Percentiles rank a stretch among this genome's conserved stretches.
phyloP scores from a whole-genome alignment of 2,113 vertebrate species.

The Hydrochoerus hydrochaeris region DNA sequence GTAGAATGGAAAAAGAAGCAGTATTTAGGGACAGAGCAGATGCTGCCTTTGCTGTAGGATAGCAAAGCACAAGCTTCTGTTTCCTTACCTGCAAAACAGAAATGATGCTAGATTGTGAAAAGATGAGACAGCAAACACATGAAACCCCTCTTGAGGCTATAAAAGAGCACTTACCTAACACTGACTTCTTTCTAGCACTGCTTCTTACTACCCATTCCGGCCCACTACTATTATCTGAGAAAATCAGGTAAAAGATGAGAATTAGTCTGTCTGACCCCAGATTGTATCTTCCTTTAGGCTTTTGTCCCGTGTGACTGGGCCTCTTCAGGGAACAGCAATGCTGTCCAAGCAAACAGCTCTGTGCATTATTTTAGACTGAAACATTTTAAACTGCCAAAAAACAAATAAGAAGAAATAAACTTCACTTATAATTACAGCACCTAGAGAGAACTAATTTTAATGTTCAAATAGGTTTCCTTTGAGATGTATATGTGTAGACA shows the following conservation, averaged over 20 bases:
- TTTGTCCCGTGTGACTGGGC: background rate
- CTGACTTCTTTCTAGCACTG: background rate
- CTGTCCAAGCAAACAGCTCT: background rate
- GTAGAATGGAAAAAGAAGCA: too few species aligned
- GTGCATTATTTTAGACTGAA: background rate
- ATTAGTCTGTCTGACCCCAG: background rate
- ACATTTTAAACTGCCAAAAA: background rate
- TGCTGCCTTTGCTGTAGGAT: background rate
- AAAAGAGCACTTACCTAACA: background rate
- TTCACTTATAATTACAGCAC: background rate
- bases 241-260: background rate
- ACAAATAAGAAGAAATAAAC: constrained; percentile 8
- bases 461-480: background rate
- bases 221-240: background rate
- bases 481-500: background rate
- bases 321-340: background rate
- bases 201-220: background rate
- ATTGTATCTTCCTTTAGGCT: background rate
- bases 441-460: background rate
- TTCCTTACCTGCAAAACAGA: background rate
- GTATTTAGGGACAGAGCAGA: background rate
- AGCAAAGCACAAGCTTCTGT: background rate
- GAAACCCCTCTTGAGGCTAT: background rate
- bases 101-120: background rate
- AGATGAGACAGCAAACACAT: background rate